phyloP scores from a whole-genome alignment of 2,888 invertebrate species.

The Nomada flava region DNA sequence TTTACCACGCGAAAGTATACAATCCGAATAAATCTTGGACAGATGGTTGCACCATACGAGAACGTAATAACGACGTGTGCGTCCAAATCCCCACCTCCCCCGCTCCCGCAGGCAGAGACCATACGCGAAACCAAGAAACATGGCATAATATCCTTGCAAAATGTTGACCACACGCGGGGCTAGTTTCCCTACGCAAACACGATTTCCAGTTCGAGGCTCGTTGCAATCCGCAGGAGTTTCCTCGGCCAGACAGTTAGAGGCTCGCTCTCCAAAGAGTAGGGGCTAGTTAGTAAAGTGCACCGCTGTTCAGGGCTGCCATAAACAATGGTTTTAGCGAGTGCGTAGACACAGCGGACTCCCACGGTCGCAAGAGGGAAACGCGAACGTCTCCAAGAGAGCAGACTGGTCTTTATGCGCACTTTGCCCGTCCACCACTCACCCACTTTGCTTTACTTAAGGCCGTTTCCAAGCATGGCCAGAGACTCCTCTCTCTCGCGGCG shows the following conservation, averaged over 20 bases:
- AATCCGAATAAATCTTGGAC: no score
- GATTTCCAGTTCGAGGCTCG: slow-evolving; percentile 25
- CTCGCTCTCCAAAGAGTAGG: slow-evolving; percentile 55
- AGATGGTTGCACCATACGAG: no score
- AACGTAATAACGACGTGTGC: no score
- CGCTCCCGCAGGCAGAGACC: not conserved
- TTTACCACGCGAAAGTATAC: no score
- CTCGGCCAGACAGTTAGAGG: slow-evolving; percentile 53
- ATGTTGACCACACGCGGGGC: slow-evolving; percentile 48
- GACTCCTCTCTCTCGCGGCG: slow-evolving; percentile 36
- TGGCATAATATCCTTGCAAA: not conserved
- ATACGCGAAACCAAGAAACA: not conserved
- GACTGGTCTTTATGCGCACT: slow-evolving; percentile 71
- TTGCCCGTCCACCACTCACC: slow-evolving; percentile 72
- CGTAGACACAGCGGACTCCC: slow-evolving; percentile 75
- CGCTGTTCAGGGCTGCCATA: slow-evolving; percentile 77
- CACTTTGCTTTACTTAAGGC: slow-evolving; percentile 80
- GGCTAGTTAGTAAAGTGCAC: slow-evolving; percentile 80
- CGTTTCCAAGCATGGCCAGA: slow-evolving; percentile 46
- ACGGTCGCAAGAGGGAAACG: slow-evolving; percentile 72
- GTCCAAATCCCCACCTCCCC: no score
- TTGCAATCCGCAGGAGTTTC: slow-evolving; percentile 23
- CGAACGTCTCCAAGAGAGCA: slow-evolving; percentile 37
- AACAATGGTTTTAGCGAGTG: slow-evolving; percentile 80
- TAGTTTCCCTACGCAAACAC: slow-evolving; percentile 37